These are phyloP conservation scores for Xylota sylvarum DNA, from an alignment of 2,888 invertebrate genomes.

Conservation along the genomic window DNA sequence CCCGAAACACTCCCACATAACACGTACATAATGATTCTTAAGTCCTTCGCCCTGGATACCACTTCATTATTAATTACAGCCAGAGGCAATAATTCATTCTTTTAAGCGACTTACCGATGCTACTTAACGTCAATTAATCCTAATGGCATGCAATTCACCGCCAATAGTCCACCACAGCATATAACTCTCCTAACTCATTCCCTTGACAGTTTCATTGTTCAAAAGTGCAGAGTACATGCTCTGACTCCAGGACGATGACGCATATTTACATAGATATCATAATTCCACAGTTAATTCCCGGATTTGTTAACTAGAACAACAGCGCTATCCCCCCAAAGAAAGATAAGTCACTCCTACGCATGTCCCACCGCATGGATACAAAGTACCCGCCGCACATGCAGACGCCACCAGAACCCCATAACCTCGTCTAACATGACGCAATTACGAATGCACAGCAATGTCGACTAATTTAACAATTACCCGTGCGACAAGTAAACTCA, in stretches of 20 bases:
- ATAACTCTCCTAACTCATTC: constrained; percentile 1
- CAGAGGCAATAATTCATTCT: constrained; percentile 12
- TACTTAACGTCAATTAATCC: constrained; percentile 19
- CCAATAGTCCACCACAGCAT: constrained; percentile 14
- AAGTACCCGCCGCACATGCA: background rate
- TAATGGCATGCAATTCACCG: background rate
- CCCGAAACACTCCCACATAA: background rate
- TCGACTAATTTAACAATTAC: constrained; percentile 66
- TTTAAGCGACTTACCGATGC: constrained; percentile 5
- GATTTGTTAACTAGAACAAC: constrained; percentile 70
- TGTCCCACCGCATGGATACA: constrained; percentile 1
- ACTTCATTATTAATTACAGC: background rate
- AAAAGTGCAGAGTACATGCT: constrained; percentile 1
- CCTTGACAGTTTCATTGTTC: constrained; percentile 43
- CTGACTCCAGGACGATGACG: constrained; percentile 13
- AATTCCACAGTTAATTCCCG: constrained; percentile 63
- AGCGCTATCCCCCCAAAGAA: constrained; percentile 26
- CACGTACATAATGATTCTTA: background rate
- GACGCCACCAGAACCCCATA: constrained; percentile 19
- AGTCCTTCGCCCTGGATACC: background rate
- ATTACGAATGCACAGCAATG: constrained; percentile 60
- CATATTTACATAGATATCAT: constrained; percentile 29
- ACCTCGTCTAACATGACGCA: constrained; percentile 41
- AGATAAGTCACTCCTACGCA: constrained; percentile 65
- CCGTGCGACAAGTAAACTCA: constrained; percentile 48